Percentiles rank a stretch among this genome's conserved stretches.
phyloP scores from a whole-genome alignment of 1,140 invertebrate genomes.

The Phymastichus coffea region DNA sequence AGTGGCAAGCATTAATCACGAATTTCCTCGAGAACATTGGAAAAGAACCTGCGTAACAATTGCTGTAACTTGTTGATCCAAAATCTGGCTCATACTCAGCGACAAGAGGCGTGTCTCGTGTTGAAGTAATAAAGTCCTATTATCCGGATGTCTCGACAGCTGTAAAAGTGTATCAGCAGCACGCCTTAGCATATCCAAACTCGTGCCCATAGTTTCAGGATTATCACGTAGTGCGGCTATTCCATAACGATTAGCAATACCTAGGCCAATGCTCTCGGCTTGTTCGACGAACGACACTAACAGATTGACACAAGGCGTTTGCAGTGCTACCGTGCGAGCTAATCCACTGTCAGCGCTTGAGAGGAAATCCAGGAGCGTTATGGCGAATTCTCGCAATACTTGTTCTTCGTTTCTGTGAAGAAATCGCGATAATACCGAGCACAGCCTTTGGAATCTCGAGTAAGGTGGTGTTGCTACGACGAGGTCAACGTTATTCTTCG shows the following conservation, averaged over 20 bases:
- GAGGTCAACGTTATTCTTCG: slow-evolving; percentile 94
- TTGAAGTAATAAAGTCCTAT: slow-evolving; percentile 83
- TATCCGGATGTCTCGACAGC: slow-evolving; percentile 84
- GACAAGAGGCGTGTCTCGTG: slow-evolving; percentile 89
- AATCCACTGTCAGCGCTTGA: slow-evolving; percentile 89
- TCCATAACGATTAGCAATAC: slow-evolving; percentile 91
- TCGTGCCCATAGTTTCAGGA: slow-evolving; percentile 97
- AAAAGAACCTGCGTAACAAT: slow-evolving; percentile 89
- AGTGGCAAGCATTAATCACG: too few species aligned
- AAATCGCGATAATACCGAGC: slow-evolving; percentile 81
- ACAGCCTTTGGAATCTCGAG: slow-evolving; percentile 84
- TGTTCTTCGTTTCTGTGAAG: slow-evolving; percentile 87
- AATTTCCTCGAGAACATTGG: slow-evolving; percentile 66
- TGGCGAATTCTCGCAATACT: slow-evolving; percentile 91
- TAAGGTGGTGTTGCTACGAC: slow-evolving; percentile 97
- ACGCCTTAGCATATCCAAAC: slow-evolving; percentile 93
- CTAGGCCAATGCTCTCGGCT: slow-evolving; percentile 87
- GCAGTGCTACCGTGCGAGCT: slow-evolving; percentile 85
- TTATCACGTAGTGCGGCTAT: slow-evolving; percentile 90
- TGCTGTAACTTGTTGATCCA: slow-evolving; percentile 92
- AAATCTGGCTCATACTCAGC: slow-evolving; percentile 94
- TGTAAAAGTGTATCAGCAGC: slow-evolving; percentile 84
- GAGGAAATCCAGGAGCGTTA: slow-evolving; percentile 90
- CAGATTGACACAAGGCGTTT: slow-evolving; percentile 82
- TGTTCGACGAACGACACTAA: slow-evolving; percentile 96